Base-by-base conservation (phyloP, 1,140 invertebrate species). In the Pachyrhynchus sulphureomaculatus region DNA sequence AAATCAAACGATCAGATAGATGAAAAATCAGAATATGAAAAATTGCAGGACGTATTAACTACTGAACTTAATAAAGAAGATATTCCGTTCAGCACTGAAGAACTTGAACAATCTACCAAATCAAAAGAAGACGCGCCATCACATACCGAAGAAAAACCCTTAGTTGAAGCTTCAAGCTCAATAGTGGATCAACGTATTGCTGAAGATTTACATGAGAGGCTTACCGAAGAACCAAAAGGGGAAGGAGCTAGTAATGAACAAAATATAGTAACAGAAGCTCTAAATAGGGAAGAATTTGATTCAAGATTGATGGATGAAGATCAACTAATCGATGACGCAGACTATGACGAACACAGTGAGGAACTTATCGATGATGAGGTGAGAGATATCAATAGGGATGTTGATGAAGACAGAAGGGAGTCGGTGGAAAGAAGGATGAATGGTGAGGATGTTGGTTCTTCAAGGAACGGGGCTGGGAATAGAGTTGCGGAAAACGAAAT, bases 321-420 rank as follows among this genome's bases (percentile, higher is more conserved):
- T 44, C 65, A 62, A 37, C 61, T 68, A 8, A 59, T 71, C 29
- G 62, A 67, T 33, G 66, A 65, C 17, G 53, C 69, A 34, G 65
- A 75, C 33, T 68, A 72, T 9, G 60, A 68, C 12, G 68, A 72
- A 26, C 60, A 55, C 42, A 69, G 72, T 29, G 47, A 64, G 8
- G 48, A 54, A 26, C 54, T 53, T 4, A 13, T 54, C 0, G 51
- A 59, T 45, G 64, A 69, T 47, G 67, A 70, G 23, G 65, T 60
- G 51, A 34, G 52, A 51, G 59, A 68, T 17, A 58, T 68, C 0
- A 60, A 69, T 45, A 63, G 54, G 20, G 66, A 66, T 41, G 20
- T 42, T 54, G 24, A 58, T 37, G 37, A 29, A 41, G 45, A 34
- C n/a, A 23, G 47, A 58, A 62, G 55, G 62, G 21, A 41, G 4